Percentiles rank a stretch among this genome's conserved stretches.
Conservation (phyloP, 2,113 vertebrate genomes). For the Prietella phreatophila region DNA sequence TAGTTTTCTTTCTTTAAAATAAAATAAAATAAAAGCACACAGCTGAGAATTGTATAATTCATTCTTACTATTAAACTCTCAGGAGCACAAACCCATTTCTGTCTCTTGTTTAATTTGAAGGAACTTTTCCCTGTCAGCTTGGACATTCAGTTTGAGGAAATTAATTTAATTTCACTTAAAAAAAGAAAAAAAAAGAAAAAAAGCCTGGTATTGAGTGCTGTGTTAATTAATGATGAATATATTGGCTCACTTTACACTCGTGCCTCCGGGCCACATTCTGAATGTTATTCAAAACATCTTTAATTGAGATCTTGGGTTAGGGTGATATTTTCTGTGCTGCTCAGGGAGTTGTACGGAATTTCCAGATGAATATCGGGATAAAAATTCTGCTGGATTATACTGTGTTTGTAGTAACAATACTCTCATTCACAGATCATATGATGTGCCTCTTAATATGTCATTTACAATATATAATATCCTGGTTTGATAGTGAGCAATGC, state of each 20-base stretch:
- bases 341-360: conserved; percentile 20
- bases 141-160: conserved; percentile 48
- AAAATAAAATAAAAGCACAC: background rate
- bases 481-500: background rate
- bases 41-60: conserved; percentile 52
- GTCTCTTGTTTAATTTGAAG: conserved; percentile 48
- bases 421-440: background rate
- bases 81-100: conserved; percentile 54
- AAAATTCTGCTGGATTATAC: background rate
- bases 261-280: conserved; percentile 54
- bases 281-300: conserved; percentile 61
- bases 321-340: conserved; percentile 17
- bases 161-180: conserved; percentile 44
- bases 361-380: too few species aligned
- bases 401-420: background rate
- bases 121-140: conserved; percentile 43
- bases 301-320: conserved; percentile 53
- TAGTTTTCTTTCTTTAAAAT: background rate
- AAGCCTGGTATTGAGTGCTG: conserved; percentile 40
- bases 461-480: background rate
- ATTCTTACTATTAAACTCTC: conserved; percentile 41
- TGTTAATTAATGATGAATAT: conserved; percentile 58
- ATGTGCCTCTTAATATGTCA: too few species aligned
- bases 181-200: background rate
- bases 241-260: conserved; percentile 48